Evolutionary conservation across 2,113 vertebrate species (phyloP), one percentile per base, ranked within the genome.

Genomic region (human): DNA sequence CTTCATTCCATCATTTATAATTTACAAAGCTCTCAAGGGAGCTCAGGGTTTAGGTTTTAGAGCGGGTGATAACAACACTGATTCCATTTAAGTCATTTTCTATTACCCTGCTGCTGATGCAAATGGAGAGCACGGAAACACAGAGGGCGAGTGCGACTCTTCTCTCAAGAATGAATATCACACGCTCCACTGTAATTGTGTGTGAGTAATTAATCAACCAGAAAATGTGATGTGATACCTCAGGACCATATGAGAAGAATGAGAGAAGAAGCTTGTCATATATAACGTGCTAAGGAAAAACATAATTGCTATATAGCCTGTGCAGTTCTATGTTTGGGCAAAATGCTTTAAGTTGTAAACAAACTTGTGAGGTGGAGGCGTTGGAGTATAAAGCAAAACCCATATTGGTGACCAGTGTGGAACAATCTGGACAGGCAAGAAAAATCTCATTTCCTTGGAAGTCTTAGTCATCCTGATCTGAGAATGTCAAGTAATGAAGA

Each of bases 21-120:
- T 85, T 95, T 61, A 80, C 35, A 80, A 59, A 95, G 57, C n/a
- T 73, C 55, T 96, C 70, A 88, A 52, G 55, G 61, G n/a, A 83
- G 30, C 40, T 81, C 30, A 40, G 79, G 66, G 12, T 40, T 85
- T 81, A 68, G n/a, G 72, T 50, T 93, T 48, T 40, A 91, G 2
- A 89, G 40, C 55, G 70, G 88, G 40, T 75, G 68, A 32, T 59
- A 91, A 87, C 30, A 80, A 76, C 17, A 40, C 27, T 23, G n/a
- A 59, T 64, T 55, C 82, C 57, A 73, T 84, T 95, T 75, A 57
- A 52, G 48, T 83, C 40, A 90, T 59, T 73, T 79, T 83, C 76
- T 73, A 43, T 93, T 76, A 73, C 32, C n/a, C 30, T 35, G 43
- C 52, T 57, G 43, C 76, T 89, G 61, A 93, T 52, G 76, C 45